Base-by-base conservation (phyloP, 2,888 invertebrate species). In the Latrodectus hesperus region DNA sequence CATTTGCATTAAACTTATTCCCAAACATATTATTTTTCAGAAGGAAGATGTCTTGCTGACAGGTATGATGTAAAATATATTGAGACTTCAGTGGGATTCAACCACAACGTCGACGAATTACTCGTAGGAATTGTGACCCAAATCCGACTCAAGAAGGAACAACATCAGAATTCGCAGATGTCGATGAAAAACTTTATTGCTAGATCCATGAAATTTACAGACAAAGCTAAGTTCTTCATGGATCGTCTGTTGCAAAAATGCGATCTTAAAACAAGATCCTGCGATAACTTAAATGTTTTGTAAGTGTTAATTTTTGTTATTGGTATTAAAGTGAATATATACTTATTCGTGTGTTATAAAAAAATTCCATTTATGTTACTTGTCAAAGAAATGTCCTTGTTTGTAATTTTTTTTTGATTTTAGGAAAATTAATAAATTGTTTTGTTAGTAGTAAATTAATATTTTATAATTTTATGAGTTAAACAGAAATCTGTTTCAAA, bases 101-200 rank as follows among this genome's bases (percentile, higher is more conserved):
- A 99, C 93, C 98, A 98, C 94, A 98, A 98, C 93, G 98, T 99
- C 85, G 98, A 99, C 93, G 98, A 99, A 92, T 94, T 99, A 85
- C 94, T 99, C 53, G 98, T 98, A 88, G 99, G 98, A 0, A 94
- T 98, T 77, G 94, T 98, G 78, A 97, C 97, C 88, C 98, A 98
- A 93, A 97, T 98, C 92, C 94, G 98, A 4, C 94, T 98, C 76
- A 94, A 96, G 89, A 76, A 82, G 55, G 55, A 78, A 38, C 89
- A 90, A 52, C 65, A 71, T 9, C 84, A 64, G 9, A 68, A n/a
- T 11, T 78, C 74, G 6, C 73, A 78, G 26, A 80, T 79, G 9
- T 55, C 83, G 1, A 71, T 81, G 26, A 78, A 75, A 67, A 84
- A 71, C 49, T 79, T 88, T 68, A 77, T 88, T 72, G 84, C 88